phyloP scores from a whole-genome alignment of 2,888 invertebrate genomes.

The Drosophila incognita region DNA sequence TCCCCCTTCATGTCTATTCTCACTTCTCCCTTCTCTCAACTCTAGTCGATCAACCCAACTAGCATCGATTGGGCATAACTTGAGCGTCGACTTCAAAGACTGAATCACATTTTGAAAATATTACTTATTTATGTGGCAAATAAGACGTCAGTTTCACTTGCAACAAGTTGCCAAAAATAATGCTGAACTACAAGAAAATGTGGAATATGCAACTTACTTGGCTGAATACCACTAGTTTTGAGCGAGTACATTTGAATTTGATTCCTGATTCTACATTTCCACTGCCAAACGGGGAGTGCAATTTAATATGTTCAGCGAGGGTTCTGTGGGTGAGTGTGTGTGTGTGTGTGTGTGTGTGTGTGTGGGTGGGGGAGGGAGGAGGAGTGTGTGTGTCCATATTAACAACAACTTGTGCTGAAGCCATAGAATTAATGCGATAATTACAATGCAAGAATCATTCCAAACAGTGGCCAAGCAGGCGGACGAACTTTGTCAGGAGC shows the following conservation, averaged over 20 bases:
- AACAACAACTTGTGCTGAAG: slow-evolving; percentile 56
- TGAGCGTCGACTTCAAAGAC: not conserved
- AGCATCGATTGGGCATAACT: slow-evolving; percentile 26
- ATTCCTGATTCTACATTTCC: not conserved
- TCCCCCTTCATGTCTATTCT: not conserved
- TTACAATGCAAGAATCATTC: slow-evolving; percentile 73
- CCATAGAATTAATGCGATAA: slow-evolving; percentile 78
- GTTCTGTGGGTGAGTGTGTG: not conserved
- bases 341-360: not conserved
- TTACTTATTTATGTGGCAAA: not conserved
- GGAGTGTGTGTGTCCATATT: not conserved
- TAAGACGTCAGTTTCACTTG: not conserved
- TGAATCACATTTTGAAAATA: not conserved
- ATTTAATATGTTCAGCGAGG: slow-evolving; percentile 48
- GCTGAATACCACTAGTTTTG: not conserved
- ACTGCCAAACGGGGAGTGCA: slow-evolving; percentile 50
- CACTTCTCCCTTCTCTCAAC: not conserved
- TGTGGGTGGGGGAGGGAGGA: not conserved
- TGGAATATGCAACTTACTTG: not conserved
- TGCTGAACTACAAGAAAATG: not conserved
- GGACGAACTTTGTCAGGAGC: slow-evolving; percentile 20
- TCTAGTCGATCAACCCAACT: slow-evolving; percentile 35
- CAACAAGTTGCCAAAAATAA: not conserved
- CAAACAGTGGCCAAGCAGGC: slow-evolving; percentile 42
- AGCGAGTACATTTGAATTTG: not conserved